phyloP scores from a whole-genome alignment of 2,113 vertebrate genomes.

The Panurus biarmicus region DNA sequence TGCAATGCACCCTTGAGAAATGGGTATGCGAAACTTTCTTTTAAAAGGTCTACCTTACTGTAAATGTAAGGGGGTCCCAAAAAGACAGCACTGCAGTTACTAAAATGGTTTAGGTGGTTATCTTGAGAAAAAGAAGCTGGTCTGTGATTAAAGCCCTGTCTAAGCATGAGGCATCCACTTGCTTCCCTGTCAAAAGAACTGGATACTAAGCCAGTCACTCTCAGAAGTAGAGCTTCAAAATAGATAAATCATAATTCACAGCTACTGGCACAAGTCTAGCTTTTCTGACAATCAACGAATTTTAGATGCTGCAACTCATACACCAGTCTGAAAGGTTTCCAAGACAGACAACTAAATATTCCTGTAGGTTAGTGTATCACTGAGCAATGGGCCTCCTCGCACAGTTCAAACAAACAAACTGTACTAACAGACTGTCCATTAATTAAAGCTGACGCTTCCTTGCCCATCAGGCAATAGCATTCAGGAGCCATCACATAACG shows the following conservation, averaged over 20 bases:
- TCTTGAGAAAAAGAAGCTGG: not conserved
- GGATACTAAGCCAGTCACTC: not conserved
- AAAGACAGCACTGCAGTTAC: not conserved
- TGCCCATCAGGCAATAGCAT: not conserved
- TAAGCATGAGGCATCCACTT: not conserved
- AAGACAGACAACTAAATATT: not conserved
- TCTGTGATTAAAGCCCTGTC: not conserved
- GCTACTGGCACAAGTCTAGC: not conserved
- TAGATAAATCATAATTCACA: not conserved
- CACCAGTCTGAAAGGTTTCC: not conserved
- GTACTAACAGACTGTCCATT: not conserved
- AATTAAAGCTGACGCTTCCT: slow-evolving; percentile 16
- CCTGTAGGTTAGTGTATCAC: not conserved
- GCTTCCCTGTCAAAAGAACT: not conserved
- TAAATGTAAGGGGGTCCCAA: not conserved
- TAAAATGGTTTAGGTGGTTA: accelerated
- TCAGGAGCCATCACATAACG: slow-evolving; percentile 5
- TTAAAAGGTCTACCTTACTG: not conserved
- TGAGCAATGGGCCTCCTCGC: not conserved
- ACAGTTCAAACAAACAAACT: not conserved
- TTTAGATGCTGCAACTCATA: not conserved
- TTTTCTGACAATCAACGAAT: not conserved
- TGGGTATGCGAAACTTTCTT: not conserved
- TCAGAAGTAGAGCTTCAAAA: not conserved
- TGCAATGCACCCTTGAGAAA: not conserved